Percentiles rank a stretch among this genome's conserved stretches.
These are phyloP conservation scores for Eudemis profundana DNA, from an alignment of 2,888 invertebrate species.

Conservation along the genomic window DNA sequence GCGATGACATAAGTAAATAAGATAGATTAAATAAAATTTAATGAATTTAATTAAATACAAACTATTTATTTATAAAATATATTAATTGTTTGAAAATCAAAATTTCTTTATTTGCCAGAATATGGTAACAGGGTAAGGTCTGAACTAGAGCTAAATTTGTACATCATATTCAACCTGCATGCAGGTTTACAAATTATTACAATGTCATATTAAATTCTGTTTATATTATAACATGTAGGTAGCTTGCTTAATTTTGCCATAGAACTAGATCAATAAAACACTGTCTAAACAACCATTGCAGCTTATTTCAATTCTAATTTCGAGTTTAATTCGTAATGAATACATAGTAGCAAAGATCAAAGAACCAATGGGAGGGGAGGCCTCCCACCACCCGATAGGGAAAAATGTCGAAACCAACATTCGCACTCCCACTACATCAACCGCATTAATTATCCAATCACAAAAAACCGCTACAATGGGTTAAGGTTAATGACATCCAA, in stretches of 20 bases:
- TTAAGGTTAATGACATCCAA: constrained; percentile 38
- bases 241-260: not conserved
- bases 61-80: too few relatives aligned
- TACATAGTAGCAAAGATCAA: constrained; percentile 62
- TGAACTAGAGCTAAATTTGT: too few relatives aligned
- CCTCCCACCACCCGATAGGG: constrained; percentile 59
- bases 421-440: constrained; percentile 74
- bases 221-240: not conserved
- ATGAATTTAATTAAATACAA: too few relatives aligned
- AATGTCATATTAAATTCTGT: too few relatives aligned
- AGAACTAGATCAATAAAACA: not conserved
- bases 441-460: constrained; percentile 80
- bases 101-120: too few relatives aligned
- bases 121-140: too few relatives aligned
- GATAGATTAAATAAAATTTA: too few relatives aligned
- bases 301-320: constrained; percentile 21
- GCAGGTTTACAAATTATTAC: too few relatives aligned
- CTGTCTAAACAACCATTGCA: too few relatives aligned
- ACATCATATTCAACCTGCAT: too few relatives aligned
- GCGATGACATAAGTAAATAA: too few relatives aligned
- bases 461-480: constrained; percentile 53
- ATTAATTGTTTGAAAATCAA: too few relatives aligned
- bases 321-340: constrained; percentile 53
- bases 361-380: constrained; percentile 56
- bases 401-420: constrained; percentile 75